These are phyloP conservation scores for Plutella xylostella DNA, from an alignment of 2,888 invertebrate species.

Conservation along the genomic window DNA sequence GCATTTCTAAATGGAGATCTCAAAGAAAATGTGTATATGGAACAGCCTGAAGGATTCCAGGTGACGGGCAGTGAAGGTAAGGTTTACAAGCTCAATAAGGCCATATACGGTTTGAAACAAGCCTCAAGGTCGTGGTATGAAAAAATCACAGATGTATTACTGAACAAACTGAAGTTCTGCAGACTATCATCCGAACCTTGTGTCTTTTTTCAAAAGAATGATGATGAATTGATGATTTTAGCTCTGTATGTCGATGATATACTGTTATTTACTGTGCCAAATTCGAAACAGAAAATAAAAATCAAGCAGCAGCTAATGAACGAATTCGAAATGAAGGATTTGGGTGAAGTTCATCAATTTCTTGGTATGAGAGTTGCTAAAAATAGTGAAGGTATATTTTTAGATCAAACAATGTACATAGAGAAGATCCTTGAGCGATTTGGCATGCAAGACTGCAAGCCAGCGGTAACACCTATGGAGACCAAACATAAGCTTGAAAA, in stretches of 20 bases:
- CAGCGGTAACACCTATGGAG: constrained; percentile 1
- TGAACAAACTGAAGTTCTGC: neutral
- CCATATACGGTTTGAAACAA: constrained; percentile 6
- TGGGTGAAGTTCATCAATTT: neutral
- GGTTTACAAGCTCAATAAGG: neutral
- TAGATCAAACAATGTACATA: neutral
- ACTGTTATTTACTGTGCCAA: constrained; percentile 1
- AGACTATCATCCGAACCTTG: constrained; percentile 1
- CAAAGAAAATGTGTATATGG: neutral
- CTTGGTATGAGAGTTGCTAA: neutral
- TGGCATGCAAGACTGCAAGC: neutral
- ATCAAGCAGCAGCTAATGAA: neutral
- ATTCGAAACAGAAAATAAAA: neutral
- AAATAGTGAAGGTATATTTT: neutral
- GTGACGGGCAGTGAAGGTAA: neutral
- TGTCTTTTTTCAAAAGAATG: neutral
- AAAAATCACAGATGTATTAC: neutral
- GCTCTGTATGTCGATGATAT: constrained; percentile 3
- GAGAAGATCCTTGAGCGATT: neutral
- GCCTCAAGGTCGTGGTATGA: neutral
- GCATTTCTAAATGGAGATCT: constrained; percentile 3
- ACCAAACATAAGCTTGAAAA: neutral
- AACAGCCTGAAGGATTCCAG: neutral
- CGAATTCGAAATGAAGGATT: constrained; percentile 1
- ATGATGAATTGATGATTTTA: neutral